A percentile compares a stretch with the other conserved stretches of the same genome.
phyloP scores from a whole-genome alignment of 2,113 vertebrate species.

The Cisticola juncidis region DNA sequence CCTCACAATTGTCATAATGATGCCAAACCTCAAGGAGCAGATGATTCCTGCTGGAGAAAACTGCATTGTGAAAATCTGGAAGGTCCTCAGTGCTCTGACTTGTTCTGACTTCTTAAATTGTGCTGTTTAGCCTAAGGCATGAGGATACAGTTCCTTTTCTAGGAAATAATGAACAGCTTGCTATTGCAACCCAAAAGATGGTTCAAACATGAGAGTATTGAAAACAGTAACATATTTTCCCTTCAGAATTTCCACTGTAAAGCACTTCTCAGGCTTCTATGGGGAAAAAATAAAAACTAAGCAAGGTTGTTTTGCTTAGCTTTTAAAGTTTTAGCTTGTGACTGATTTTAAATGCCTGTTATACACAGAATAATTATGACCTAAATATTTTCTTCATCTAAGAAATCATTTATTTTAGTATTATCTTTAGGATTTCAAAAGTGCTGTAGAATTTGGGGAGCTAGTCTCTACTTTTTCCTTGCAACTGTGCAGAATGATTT shows the following conservation, averaged over 20 bases:
- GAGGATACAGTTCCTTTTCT: not conserved
- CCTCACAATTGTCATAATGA: not conserved
- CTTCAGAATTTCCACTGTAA: not conserved
- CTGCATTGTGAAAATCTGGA: not conserved
- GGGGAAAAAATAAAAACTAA: not conserved
- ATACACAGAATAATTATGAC: not conserved
- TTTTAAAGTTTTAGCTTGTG: not conserved
- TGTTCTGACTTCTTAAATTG: not conserved
- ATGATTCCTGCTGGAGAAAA: conserved; percentile 6
- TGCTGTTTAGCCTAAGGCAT: not conserved
- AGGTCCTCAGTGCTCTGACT: not conserved
- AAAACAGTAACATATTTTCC: not conserved
- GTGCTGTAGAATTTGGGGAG: not conserved
- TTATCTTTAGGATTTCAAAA: not conserved
- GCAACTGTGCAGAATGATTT: not conserved
- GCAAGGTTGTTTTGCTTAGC: not conserved
- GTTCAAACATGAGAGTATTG: not conserved
- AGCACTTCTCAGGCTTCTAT: not conserved
- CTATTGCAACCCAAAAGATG: not conserved
- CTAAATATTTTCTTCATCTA: not conserved
- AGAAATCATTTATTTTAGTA: not conserved
- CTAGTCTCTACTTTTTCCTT: not conserved
- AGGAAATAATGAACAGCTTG: not conserved
- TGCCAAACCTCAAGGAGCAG: not conserved
- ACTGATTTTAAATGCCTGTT: not conserved